Evolutionary conservation across 37 sponge, comb jelly and placozoan species (phyloP).

Genomic region (Petrosia ficiformis): DNA sequence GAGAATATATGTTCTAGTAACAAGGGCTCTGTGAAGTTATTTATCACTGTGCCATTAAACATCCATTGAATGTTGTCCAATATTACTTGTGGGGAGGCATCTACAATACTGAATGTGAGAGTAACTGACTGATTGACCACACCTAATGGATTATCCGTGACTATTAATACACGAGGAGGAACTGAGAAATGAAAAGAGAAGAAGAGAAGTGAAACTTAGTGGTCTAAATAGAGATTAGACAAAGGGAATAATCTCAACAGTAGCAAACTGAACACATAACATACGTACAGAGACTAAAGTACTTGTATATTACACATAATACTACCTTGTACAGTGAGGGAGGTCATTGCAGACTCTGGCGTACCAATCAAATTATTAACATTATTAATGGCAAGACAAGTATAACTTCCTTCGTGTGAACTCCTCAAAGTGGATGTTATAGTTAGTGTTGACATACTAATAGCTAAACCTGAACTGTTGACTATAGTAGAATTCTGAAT

Average conservation of each 20-base stretch:
- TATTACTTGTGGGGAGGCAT: constrained; percentile 8
- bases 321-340: constrained; percentile 5
- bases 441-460: not conserved
- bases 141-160: not conserved
- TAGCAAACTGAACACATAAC: no score
- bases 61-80: not conserved
- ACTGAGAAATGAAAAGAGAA: not conserved
- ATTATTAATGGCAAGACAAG: not conserved
- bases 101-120: not conserved
- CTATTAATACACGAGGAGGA: not conserved
- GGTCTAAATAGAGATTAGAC: no score
- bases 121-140: not conserved
- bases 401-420: constrained; percentile 3
- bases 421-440: not conserved
- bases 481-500: not conserved
- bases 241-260: no score
- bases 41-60: not conserved
- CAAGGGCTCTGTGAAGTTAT: not conserved
- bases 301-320: not conserved
- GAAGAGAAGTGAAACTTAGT: not conserved
- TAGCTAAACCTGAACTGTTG: not conserved
- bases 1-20: not conserved
- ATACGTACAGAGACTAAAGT: no score
- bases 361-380: not conserved
- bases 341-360: not conserved